Percentiles rank a stretch among this genome's conserved stretches.
These are phyloP conservation scores for Nemoura dubitans DNA, from an alignment of 2,888 invertebrate species.

Conservation along the genomic window DNA sequence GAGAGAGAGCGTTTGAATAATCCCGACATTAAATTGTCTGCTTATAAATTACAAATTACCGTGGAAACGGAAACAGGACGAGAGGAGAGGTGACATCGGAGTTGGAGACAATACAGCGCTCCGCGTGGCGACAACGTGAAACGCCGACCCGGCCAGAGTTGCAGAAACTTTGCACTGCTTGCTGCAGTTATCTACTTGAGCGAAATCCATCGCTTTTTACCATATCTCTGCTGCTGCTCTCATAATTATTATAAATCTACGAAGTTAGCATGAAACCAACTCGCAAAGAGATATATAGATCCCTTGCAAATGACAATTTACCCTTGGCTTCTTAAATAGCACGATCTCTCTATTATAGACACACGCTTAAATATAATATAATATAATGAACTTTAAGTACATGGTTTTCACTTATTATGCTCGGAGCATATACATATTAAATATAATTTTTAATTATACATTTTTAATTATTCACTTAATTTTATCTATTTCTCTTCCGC, in stretches of 20 bases:
- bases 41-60: conserved; percentile 52
- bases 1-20: conserved; percentile 51
- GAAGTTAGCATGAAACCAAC: conserved; percentile 33
- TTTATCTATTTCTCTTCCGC: neutral
- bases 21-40: conserved; percentile 51
- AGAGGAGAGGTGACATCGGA: conserved; percentile 40
- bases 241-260: conserved; percentile 44
- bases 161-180: conserved; percentile 38
- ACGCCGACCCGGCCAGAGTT: conserved; percentile 20
- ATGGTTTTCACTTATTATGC: conserved; percentile 24
- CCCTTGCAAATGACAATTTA: conserved; percentile 41
- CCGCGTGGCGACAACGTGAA: conserved; percentile 31
- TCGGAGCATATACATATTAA: conserved; percentile 17
- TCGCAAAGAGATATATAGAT: conserved; percentile 29
- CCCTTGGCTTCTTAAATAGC: neutral
- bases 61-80: conserved; percentile 39
- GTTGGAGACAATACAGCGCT: conserved; percentile 37
- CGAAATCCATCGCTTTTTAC: conserved; percentile 36
- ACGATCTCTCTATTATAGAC: neutral
- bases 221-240: conserved; percentile 22
- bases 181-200: neutral
- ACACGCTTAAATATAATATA: too few relatives aligned
- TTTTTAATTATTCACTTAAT: neutral
- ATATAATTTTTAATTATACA: neutral
- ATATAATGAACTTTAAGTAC: too few relatives aligned